phyloP scores from a whole-genome alignment of 2,888 invertebrate genomes.

The Tyria jacobaeae region DNA sequence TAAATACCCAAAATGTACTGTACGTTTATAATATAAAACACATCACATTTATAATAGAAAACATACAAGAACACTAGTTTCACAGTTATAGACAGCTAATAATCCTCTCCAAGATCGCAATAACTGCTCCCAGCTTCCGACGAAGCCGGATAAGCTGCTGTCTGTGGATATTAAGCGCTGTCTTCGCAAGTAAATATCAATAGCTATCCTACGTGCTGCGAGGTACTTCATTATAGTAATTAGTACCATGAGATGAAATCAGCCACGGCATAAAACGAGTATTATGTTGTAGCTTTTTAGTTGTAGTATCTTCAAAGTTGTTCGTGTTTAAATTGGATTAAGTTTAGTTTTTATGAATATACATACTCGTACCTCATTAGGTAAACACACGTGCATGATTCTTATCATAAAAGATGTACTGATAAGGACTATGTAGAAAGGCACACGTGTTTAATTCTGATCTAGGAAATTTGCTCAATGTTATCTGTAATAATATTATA shows the following conservation, averaged over 20 bases:
- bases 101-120: constrained; percentile 30
- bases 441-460: too few relatives aligned
- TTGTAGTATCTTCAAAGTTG: not conserved
- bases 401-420: too few relatives aligned
- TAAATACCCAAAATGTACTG: too few relatives aligned
- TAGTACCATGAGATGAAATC: not conserved
- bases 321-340: not conserved
- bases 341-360: too few relatives aligned
- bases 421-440: too few relatives aligned
- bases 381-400: too few relatives aligned
- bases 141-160: constrained; percentile 30
- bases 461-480: too few relatives aligned
- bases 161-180: constrained; percentile 35
- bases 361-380: too few relatives aligned
- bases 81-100: constrained; percentile 3
- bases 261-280: not conserved
- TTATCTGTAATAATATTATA: too few relatives aligned
- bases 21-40: too few relatives aligned
- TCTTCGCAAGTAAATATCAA: constrained; percentile 17
- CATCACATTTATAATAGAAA: too few relatives aligned
- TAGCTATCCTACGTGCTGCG: not conserved
- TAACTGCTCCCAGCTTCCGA: constrained; percentile 26
- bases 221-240: not conserved
- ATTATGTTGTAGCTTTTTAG: not conserved
- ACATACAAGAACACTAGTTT: not conserved